These are phyloP conservation scores for Chelon auratus DNA, from an alignment of 2,797 vertebrate genomes.

Conservation along the genomic window DNA sequence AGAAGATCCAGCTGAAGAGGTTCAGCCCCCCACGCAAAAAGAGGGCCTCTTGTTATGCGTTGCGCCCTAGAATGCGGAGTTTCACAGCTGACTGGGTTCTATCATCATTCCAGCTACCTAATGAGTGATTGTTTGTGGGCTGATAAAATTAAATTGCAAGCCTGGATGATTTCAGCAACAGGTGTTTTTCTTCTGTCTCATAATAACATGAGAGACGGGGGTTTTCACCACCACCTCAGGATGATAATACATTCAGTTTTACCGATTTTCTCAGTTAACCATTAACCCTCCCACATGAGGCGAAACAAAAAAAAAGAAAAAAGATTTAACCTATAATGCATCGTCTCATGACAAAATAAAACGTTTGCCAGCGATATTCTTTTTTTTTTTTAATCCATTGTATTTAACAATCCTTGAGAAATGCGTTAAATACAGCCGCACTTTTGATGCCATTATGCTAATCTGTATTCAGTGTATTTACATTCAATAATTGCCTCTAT, in stretches of 20 bases:
- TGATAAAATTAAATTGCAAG: constrained; percentile 98
- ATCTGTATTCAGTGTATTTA: neutral
- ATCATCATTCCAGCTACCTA: constrained; percentile 90
- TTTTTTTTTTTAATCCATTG: neutral
- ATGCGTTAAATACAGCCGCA: neutral
- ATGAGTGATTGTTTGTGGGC: constrained; percentile 94
- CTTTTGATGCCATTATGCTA: neutral
- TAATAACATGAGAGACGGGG: constrained; percentile 68
- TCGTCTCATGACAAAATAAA: constrained; percentile 5
- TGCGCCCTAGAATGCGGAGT: constrained; percentile 86
- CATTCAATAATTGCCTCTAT: neutral
- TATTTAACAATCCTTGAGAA: neutral
- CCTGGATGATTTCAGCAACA: constrained; percentile 93
- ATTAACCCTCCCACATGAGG: constrained; percentile 27
- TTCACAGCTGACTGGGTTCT: constrained; percentile 88
- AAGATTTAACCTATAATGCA: constrained; percentile 30
- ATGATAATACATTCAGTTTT: constrained; percentile 72
- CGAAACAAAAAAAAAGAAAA: constrained; percentile 11
- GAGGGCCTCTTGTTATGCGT: constrained; percentile 83
- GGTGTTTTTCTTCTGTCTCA: constrained; percentile 88
- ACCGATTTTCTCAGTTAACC: constrained; percentile 59
- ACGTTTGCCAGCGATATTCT: neutral
- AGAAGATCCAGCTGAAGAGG: constrained; percentile 84
- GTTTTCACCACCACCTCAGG: constrained; percentile 65
- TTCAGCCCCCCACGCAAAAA: constrained; percentile 80